Percentiles rank a stretch among this genome's conserved stretches.
Evolutionary conservation across 2,113 vertebrate genomes (phyloP).

Genomic region (Hypomesus transpacificus): DNA sequence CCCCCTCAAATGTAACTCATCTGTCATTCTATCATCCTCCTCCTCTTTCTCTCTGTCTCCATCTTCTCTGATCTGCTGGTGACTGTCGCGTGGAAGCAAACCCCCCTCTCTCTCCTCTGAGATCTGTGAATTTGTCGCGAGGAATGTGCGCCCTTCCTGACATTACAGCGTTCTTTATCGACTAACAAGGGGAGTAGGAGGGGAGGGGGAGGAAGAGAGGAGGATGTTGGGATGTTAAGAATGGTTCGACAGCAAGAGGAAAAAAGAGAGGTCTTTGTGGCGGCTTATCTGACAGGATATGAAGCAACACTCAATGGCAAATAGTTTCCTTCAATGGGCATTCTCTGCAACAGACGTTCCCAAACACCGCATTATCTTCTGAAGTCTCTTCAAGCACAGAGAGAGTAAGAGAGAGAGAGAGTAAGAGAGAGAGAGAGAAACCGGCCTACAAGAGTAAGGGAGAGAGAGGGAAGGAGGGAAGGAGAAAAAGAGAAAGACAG

Average conservation of each 20-base stretch:
- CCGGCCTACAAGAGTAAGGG: neutral
- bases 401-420: constrained; percentile 17
- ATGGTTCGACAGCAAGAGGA: constrained; percentile 59
- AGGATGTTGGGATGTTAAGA: constrained; percentile 65
- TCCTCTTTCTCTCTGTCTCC: constrained; percentile 9
- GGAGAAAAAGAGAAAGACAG: constrained; percentile 34
- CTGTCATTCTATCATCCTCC: constrained; percentile 13
- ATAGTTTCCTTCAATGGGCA: constrained; percentile 75
- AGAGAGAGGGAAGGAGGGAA: constrained; percentile 27
- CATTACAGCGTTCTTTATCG: constrained; percentile 72
- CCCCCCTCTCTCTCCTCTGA: constrained; percentile 45
- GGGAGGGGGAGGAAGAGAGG: constrained; percentile 52
- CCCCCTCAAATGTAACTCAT: neutral
- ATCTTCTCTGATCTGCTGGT: constrained; percentile 46
- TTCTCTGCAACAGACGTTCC: constrained; percentile 60
- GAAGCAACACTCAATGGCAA: constrained; percentile 70
- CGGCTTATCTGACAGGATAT: constrained; percentile 78
- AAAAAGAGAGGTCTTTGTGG: constrained; percentile 70
- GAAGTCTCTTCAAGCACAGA: constrained; percentile 17
- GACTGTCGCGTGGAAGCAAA: constrained; percentile 30
- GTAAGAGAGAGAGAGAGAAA: constrained; percentile 6
- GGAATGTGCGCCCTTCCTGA: constrained; percentile 76
- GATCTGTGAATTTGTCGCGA: constrained; percentile 62
- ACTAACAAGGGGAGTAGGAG: constrained; percentile 62
- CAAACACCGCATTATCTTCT: constrained; percentile 52